A percentile compares a stretch with the other conserved stretches of the same genome.
These are phyloP conservation scores for Ceramica pisi DNA, from an alignment of 2,888 invertebrate species.

Conservation along the genomic window DNA sequence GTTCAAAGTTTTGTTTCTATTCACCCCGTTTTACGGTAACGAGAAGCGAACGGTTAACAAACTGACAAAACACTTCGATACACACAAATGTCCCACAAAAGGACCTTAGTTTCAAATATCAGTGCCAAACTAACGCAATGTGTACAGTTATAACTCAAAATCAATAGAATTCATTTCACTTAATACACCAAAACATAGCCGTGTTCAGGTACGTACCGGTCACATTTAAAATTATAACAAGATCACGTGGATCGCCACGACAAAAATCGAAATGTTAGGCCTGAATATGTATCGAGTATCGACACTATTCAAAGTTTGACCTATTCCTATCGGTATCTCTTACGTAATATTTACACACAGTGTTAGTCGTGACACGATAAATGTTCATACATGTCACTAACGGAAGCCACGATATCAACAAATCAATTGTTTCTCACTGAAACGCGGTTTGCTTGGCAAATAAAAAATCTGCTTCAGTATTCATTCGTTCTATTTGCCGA, in stretches of 20 bases:
- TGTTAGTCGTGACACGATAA: constrained; percentile 59
- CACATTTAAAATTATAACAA: constrained; percentile 71
- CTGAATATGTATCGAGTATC: constrained; percentile 58
- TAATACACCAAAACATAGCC: constrained; percentile 57
- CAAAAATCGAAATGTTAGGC: constrained; percentile 51
- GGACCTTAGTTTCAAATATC: constrained; percentile 23
- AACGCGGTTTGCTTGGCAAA: constrained; percentile 47
- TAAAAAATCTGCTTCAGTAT: constrained; percentile 45
- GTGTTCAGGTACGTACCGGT: constrained; percentile 39
- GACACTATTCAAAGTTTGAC: constrained; percentile 70
- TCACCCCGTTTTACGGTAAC: too few relatives aligned
- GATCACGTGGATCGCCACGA: constrained; percentile 73
- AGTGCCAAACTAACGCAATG: constrained; percentile 18
- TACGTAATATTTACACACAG: constrained; percentile 61
- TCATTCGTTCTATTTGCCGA: constrained; percentile 25
- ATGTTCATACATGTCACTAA: constrained; percentile 60
- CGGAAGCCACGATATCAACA: constrained; percentile 52
- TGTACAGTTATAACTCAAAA: constrained; percentile 44
- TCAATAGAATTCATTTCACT: constrained; percentile 56
- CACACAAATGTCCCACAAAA: not conserved
- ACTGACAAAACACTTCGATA: not conserved
- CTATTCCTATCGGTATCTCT: constrained; percentile 63
- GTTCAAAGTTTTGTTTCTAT: too few relatives aligned
- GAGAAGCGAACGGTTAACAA: not conserved
- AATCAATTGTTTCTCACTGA: constrained; percentile 54